Base-by-base conservation (phyloP, 2,888 invertebrate species). In the Abrostola tripartita region DNA sequence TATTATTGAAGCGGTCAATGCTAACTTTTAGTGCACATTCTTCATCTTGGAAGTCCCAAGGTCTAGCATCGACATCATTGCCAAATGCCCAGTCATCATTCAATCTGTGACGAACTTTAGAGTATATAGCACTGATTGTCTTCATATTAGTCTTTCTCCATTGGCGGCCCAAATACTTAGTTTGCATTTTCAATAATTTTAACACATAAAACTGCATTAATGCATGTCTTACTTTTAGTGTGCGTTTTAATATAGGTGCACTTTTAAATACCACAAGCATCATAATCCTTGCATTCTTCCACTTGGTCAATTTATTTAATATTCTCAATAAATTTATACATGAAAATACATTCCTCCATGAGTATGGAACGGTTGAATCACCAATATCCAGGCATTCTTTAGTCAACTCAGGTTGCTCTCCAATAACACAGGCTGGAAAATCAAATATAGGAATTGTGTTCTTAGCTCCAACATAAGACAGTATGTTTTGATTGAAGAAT, bases 51-150 rank as follows among this genome's bases (percentile, higher is more conserved):
- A 98, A 99, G 90, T 99, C 99, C 99, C 99, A 99, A 0, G 99
- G 99, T 68, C 99, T 96, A 0, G 99, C 99, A 93, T 99, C 99
- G 82, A 99, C 96, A 95, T 99, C 98, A 95, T 99, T 99, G 59
- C 99, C 99, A 95, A 98, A 99, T 5, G 99, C 99, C 99, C 99
- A 99, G 90, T 99, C 99, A 88, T 99, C 99, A 85, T 99, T 99
- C 50, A 99, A 95, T 61, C 99, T 96, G 93, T 99, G 99, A 37
- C 99, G 96, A 4, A 98, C 98, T 95, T 99, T 99, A 65, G 98
- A 97, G 89, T 99, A 99, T 86, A 99, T 99, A 65, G 99, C 99
- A 88, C 99, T 99, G 94, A 99, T 98, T 0, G 99, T 99, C 91
- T 99, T 99, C 99, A 99, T 99, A 89, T 99, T 99, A 0, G 98